Conservation (phyloP, 2,113 vertebrate species). For the Diphyllodes magnificus region DNA sequence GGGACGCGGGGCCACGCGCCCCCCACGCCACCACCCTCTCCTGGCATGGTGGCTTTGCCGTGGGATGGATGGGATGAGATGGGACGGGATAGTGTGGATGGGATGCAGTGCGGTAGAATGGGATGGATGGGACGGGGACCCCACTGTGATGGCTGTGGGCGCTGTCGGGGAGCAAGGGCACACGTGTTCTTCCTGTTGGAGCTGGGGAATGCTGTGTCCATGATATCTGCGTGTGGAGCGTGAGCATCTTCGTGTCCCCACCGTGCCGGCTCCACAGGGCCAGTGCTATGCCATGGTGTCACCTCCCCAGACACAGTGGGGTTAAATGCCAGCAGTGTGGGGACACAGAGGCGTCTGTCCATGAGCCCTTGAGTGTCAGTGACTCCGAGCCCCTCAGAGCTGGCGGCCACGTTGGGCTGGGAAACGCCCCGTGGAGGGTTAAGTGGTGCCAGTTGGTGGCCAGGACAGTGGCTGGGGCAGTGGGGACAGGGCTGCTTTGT, state of each 20-base stretch:
- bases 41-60: rapidly evolving
- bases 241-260: not conserved
- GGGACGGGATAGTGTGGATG: not conserved
- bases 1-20: rapidly evolving
- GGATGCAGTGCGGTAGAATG: rapidly evolving
- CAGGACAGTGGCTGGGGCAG: not conserved
- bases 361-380: not conserved
- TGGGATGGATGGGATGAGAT: not conserved
- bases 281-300: rapidly evolving
- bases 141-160: rapidly evolving
- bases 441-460: not conserved
- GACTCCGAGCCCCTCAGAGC: not conserved
- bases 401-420: rapidly evolving
- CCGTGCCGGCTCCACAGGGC: rapidly evolving
- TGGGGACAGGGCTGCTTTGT: not conserved
- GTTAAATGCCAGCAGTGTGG: not conserved
- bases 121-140: not conserved
- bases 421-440: not conserved
- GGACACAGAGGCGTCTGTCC: not conserved
- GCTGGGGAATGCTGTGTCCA: rapidly evolving
- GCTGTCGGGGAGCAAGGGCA: not conserved
- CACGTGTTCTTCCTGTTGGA: rapidly evolving
- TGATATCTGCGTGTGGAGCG: rapidly evolving
- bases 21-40: rapidly evolving
- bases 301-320: not conserved